These are phyloP conservation scores for Aquatica leii DNA, from an alignment of 2,888 invertebrate species.

Conservation along the genomic window DNA sequence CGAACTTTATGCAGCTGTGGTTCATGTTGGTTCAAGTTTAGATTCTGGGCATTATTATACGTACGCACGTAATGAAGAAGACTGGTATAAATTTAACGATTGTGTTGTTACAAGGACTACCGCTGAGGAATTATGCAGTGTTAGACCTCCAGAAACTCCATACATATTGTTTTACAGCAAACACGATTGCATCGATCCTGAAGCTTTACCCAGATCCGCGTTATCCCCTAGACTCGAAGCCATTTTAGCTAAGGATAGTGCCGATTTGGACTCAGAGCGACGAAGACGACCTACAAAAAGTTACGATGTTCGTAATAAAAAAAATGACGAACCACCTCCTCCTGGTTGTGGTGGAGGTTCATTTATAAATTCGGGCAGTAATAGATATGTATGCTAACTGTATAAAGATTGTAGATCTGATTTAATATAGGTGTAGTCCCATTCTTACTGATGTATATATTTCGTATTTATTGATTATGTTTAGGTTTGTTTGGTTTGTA, in stretches of 20 bases:
- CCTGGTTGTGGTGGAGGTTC: slow-evolving; percentile 63
- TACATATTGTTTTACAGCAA: slow-evolving; percentile 82
- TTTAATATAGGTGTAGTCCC: slow-evolving; percentile 17
- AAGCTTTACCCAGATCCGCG: slow-evolving; percentile 47
- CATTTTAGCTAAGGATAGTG: slow-evolving; percentile 51
- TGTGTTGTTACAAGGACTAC: slow-evolving; percentile 71
- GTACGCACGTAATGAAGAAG: slow-evolving; percentile 73
- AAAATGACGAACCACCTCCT: slow-evolving; percentile 64
- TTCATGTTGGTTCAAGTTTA: slow-evolving; percentile 83
- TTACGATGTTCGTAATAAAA: slow-evolving; percentile 52
- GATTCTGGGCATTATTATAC: slow-evolving; percentile 92
- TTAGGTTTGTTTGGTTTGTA: slow-evolving; percentile 20
- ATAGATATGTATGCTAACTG: slow-evolving; percentile 58
- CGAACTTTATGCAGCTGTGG: slow-evolving; percentile 81
- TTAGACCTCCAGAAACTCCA: slow-evolving; percentile 79
- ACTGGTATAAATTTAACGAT: slow-evolving; percentile 86
- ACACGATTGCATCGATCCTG: slow-evolving; percentile 53
- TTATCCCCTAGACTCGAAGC: slow-evolving; percentile 52
- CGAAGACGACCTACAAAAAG: slow-evolving; percentile 45
- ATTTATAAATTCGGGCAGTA: slow-evolving; percentile 50
- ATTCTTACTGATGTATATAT: slow-evolving; percentile 24
- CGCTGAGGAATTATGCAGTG: slow-evolving; percentile 68
- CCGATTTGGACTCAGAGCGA: slow-evolving; percentile 52
- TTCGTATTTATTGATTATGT: slow-evolving; percentile 25
- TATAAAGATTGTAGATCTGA: slow-evolving; percentile 24